A percentile compares a stretch with the other conserved stretches of the same genome.
phyloP scores from a whole-genome alignment of 2,113 vertebrate genomes.

The Pipra filicauda region DNA sequence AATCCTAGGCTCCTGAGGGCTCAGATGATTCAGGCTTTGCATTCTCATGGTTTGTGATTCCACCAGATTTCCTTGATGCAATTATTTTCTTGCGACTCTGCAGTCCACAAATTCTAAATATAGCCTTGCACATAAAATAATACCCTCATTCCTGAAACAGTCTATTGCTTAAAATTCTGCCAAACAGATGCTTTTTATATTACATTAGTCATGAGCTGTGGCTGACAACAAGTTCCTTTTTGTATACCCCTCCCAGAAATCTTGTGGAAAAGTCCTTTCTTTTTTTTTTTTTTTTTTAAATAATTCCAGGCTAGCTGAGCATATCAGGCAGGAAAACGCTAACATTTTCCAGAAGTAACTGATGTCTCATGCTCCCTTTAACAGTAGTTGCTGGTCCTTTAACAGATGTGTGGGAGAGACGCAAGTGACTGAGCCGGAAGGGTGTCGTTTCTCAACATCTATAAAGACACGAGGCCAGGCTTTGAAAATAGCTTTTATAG shows the following conservation, averaged over 20 bases:
- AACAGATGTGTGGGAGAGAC: constrained; percentile 21
- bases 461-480: neutral
- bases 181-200: constrained; percentile 57
- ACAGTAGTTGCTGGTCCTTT: constrained; percentile 16
- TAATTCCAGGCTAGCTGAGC: constrained; percentile 27
- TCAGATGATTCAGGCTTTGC: constrained; percentile 45
- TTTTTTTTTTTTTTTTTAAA: neutral
- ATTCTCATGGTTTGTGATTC: constrained; percentile 66
- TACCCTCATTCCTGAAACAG: constrained; percentile 56
- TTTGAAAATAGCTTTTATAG: constrained; percentile 7
- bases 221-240: constrained; percentile 51
- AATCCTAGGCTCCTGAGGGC: constrained; percentile 27
- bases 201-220: constrained; percentile 55
- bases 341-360: constrained; percentile 71
- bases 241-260: constrained; percentile 11
- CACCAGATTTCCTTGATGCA: constrained; percentile 60
- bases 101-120: constrained; percentile 55
- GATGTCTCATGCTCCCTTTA: constrained; percentile 5
- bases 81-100: constrained; percentile 60
- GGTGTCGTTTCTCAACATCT: neutral
- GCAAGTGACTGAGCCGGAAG: neutral
- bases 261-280: constrained; percentile 17
- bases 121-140: constrained; percentile 56
- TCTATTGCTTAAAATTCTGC: constrained; percentile 40
- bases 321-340: constrained; percentile 63